Conservation (phyloP, 2,888 invertebrate species). For the Epirrita christyi region DNA sequence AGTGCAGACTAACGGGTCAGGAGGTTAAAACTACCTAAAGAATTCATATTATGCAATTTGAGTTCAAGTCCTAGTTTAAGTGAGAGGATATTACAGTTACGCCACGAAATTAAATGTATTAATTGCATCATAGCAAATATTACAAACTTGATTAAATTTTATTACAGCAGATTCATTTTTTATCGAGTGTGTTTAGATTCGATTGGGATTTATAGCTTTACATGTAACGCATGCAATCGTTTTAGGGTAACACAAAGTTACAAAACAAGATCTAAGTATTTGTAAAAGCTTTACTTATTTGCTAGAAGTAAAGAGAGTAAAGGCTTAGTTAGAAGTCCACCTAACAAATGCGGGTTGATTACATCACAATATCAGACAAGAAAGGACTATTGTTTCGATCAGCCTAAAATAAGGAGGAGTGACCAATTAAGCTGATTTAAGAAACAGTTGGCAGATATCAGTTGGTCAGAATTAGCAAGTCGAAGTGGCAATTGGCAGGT, state of each 20-base stretch:
- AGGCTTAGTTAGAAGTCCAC: too few species aligned
- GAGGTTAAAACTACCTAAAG: neutral
- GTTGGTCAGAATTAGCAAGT: too few species aligned
- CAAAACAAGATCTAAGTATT: neutral
- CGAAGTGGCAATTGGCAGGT: too few species aligned
- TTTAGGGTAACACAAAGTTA: neutral
- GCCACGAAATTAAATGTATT: neutral
- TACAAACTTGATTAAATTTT: neutral
- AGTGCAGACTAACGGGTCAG: too few species aligned
- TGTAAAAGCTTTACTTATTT: too few species aligned
- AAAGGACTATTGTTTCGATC: too few species aligned
- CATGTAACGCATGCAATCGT: neutral
- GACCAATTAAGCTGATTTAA: too few species aligned
- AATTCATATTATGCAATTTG: slow-evolving; percentile 8
- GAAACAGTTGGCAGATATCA: too few species aligned
- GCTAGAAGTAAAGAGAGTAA: too few species aligned
- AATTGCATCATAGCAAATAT: slow-evolving; percentile 6
- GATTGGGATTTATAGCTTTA: neutral
- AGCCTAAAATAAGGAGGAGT: too few species aligned
- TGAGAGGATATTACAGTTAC: neutral
- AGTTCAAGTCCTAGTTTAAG: slow-evolving; percentile 1
- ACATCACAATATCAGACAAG: too few species aligned
- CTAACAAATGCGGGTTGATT: too few species aligned
- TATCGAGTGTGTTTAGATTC: neutral
- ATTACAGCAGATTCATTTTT: neutral